A percentile compares a stretch with the other conserved stretches of the same genome.
phyloP scores from a whole-genome alignment of 2,888 invertebrate species.

The Alviniconcha strummeri region DNA sequence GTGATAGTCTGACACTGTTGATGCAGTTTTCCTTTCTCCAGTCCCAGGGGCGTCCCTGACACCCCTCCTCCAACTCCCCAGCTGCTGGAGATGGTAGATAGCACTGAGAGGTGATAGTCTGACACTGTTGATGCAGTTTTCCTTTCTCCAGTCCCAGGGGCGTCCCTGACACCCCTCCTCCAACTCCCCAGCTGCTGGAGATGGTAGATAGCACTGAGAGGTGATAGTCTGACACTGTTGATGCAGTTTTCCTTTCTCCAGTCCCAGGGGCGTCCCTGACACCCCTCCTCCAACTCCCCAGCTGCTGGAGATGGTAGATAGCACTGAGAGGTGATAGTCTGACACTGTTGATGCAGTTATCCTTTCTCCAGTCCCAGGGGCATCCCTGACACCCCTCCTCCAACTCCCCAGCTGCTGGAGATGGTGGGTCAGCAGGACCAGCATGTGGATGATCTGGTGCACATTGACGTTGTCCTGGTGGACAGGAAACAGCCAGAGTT shows the following conservation, averaged over 20 bases:
- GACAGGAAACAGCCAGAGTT: conserved; percentile 82
- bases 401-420: conserved; percentile 77
- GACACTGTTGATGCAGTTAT: too few species aligned
- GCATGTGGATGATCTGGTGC: conserved; percentile 81
- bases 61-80: conserved; percentile 84
- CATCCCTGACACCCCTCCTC: conserved; percentile 80
- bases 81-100: too few species aligned
- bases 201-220: too few species aligned
- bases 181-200: too few species aligned
- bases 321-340: too few species aligned
- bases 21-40: too few species aligned
- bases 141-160: too few species aligned
- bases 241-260: not conserved
- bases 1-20: too few species aligned
- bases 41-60: conserved; percentile 69
- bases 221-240: not conserved
- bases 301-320: conserved; percentile 55
- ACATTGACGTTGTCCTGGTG: conserved; percentile 81
- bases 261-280: too few species aligned
- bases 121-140: not conserved
- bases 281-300: conserved; percentile 82
- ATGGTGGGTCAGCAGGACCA: conserved; percentile 45
- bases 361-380: conserved; percentile 42
- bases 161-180: too few species aligned
- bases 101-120: too few species aligned